These are phyloP conservation scores for Myopa tessellatipennis DNA, from an alignment of 2,888 invertebrate genomes.

Conservation along the genomic window DNA sequence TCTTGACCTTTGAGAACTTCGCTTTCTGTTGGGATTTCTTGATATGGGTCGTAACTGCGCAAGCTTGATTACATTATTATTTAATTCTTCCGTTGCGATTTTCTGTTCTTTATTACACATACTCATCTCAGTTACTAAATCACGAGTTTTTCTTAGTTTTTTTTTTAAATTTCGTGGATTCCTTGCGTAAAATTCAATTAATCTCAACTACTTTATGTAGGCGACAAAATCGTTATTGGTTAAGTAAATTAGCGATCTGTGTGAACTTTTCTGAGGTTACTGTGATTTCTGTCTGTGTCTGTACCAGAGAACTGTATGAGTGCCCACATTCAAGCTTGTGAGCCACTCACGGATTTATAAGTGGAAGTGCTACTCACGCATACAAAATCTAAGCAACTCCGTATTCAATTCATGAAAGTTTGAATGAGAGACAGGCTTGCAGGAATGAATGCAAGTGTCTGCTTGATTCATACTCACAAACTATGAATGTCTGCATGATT, in stretches of 20 bases:
- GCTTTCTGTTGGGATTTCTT: background rate
- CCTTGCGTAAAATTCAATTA: constrained; percentile 31
- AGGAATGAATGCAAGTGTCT: too few relatives aligned
- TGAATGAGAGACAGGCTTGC: too few relatives aligned
- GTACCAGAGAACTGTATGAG: too few relatives aligned
- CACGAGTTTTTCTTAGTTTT: background rate
- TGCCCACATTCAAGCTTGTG: too few relatives aligned
- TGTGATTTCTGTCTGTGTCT: background rate
- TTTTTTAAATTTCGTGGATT: background rate
- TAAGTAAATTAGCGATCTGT: constrained; percentile 6
- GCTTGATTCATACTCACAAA: too few relatives aligned
- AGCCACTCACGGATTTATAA: too few relatives aligned
- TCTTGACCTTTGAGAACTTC: constrained; percentile 12
- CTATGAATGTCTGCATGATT: too few relatives aligned
- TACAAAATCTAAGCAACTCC: too few relatives aligned
- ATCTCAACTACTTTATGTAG: constrained; percentile 25
- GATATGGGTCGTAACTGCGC: constrained; percentile 4
- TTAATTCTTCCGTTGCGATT: constrained; percentile 6
- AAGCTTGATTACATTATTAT: constrained; percentile 31
- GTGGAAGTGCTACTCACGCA: too few relatives aligned
- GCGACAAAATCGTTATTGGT: constrained; percentile 12
- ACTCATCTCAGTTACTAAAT: background rate
- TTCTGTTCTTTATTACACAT: background rate
- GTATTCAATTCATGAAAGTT: too few relatives aligned
- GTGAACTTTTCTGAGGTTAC: constrained; percentile 1